Evolutionary conservation across 37 sponge, comb jelly and placozoan genomes (phyloP).

Genomic region (Beroe ovata): DNA sequence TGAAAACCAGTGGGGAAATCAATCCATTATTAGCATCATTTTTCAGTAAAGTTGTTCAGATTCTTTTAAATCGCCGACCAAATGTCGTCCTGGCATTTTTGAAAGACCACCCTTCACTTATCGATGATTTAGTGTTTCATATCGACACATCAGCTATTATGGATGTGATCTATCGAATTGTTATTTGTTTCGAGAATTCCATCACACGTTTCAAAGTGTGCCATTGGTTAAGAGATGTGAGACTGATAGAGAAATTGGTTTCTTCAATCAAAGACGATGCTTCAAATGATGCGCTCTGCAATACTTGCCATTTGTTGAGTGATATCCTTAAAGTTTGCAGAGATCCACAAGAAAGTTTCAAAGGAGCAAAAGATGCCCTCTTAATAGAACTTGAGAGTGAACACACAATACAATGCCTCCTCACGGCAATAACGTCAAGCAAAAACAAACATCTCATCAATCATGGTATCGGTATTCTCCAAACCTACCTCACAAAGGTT

Average conservation of each 20-base stretch:
- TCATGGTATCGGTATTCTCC: conserved; percentile 31
- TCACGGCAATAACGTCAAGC: conserved; percentile 25
- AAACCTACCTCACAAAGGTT: conserved; percentile 48
- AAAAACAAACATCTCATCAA: conserved; percentile 56
- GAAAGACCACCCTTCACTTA: conserved; percentile 37
- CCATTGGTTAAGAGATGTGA: conserved; percentile 54
- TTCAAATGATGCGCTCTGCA: conserved; percentile 32
- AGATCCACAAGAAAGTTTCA: conserved; percentile 61
- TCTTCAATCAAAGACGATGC: conserved; percentile 12
- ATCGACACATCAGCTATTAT: conserved; percentile 45
- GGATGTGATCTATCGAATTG: conserved; percentile 40
- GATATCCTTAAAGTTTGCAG: conserved; percentile 40
- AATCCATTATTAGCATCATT: conserved; percentile 49
- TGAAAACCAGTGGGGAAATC: conserved; percentile 12
- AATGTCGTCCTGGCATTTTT: conserved; percentile 36
- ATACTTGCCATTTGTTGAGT: conserved; percentile 27
- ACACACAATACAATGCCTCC: not conserved
- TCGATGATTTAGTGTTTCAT: conserved; percentile 59
- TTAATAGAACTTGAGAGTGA: conserved; percentile 36
- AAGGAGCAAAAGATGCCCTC: conserved; percentile 62
- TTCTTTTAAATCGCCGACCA: conserved; percentile 35
- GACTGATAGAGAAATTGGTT: conserved; percentile 38
- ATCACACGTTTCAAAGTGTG: conserved; percentile 58
- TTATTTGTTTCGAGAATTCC: conserved; percentile 52
- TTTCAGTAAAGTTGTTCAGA: conserved; percentile 62